Evolutionary conservation across 2,113 vertebrate species (phyloP), one percentile per base, ranked within the genome.

Genomic region (Polyodon spathula): DNA sequence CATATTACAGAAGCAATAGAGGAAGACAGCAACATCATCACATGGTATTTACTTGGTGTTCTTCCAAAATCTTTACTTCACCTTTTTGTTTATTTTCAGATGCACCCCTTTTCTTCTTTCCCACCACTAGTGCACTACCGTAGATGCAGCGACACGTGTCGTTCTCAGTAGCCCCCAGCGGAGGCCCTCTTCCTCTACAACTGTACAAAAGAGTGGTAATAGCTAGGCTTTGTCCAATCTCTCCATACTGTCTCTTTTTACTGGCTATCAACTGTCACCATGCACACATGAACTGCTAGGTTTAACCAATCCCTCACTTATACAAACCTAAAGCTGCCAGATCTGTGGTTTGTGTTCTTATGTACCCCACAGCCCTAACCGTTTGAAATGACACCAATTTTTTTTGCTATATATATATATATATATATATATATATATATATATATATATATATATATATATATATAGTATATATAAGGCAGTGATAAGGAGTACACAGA

Each of bases 151-250:
- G 48, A n/a, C 12, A 50, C 4, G 48, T 14, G 48, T 50, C 2
- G 48, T 3, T n/a, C 48, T 50, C 71, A 67, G 73, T 70, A 72
- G 59, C 66, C 70, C 71, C 74, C 76, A 77, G 70, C 62, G 70
- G 72, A 14, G 64, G 62, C 69, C 73, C 76, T 71, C 72, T 67
- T 75, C 72, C 71, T 71, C 71, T 54, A 59, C 27, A 40, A 73
- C 64, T 70, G 75, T 71, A 73, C 63, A 71, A 16, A 68, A 74
- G 27, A 0, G 0, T 46, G 63, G 62, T 50, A 67, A 73, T 55
- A 65, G 63, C 40, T 66, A 74, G 62, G 58, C 52, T 71, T 71
- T 66, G 51, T 74, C 50, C 64, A 72, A 4, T 75, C 71, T 71
- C 68, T 66, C 64, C 61, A 41, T 1, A 37, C 75, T 43, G 44